phyloP scores from a whole-genome alignment of 1,140 invertebrate genomes.

The Ceratina calcarata region DNA sequence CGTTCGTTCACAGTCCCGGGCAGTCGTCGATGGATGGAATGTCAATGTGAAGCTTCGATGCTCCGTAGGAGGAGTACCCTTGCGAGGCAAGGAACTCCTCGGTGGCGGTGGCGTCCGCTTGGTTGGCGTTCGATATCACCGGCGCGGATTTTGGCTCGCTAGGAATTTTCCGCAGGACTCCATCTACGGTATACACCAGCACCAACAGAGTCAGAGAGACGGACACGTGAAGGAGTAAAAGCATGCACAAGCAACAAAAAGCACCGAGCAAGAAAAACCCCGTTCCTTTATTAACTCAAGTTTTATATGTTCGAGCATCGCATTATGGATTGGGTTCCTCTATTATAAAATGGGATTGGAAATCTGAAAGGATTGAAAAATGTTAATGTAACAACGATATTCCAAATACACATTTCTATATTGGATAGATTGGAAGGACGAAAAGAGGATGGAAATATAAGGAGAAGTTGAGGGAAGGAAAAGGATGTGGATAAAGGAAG shows the following conservation, averaged over 20 bases:
- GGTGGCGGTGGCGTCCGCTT: slow-evolving; percentile 51
- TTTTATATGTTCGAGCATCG: not conserved
- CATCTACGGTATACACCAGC: slow-evolving; percentile 71
- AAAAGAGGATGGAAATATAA: too few species aligned
- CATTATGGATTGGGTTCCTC: too few species aligned
- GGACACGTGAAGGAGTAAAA: not conserved
- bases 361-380: too few species aligned
- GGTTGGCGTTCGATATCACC: slow-evolving; percentile 62
- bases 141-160: slow-evolving; percentile 69
- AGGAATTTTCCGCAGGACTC: slow-evolving; percentile 70
- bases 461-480: too few species aligned
- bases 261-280: not conserved
- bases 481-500: too few species aligned
- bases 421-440: too few species aligned
- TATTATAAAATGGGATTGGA: too few species aligned
- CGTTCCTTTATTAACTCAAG: not conserved
- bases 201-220: slow-evolving; percentile 66
- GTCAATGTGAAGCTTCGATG: slow-evolving; percentile 70
- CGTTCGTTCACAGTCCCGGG: slow-evolving; percentile 56
- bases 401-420: too few species aligned
- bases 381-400: too few species aligned
- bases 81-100: slow-evolving; percentile 61
- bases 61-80: slow-evolving; percentile 57
- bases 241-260: not conserved
- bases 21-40: slow-evolving; percentile 74